Conservation (phyloP, 2,113 vertebrate species). For the Cephalopterus ornatus region DNA sequence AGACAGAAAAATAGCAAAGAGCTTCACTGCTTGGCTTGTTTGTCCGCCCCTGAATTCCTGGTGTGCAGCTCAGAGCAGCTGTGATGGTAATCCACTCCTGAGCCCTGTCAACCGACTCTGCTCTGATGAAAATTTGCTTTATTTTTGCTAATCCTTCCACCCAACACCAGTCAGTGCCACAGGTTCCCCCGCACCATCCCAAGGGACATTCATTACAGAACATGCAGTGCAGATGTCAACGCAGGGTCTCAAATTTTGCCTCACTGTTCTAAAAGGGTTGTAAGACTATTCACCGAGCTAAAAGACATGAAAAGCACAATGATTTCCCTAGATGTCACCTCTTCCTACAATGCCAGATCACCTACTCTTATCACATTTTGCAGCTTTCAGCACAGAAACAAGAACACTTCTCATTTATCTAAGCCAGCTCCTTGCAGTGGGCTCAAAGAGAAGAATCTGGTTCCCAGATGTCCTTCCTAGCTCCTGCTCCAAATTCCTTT, state of each 20-base stretch:
- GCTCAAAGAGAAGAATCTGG: slow-evolving; percentile 7
- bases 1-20: slow-evolving; percentile 11
- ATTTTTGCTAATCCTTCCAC: background rate
- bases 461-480: slow-evolving; percentile 27
- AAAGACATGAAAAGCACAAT: background rate
- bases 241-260: background rate
- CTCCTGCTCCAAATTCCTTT: slow-evolving; percentile 7
- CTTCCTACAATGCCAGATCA: background rate
- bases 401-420: accelerated
- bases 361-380: background rate
- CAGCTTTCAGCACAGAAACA: background rate
- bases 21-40: background rate
- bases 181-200: background rate
- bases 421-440: background rate
- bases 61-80: slow-evolving; percentile 18
- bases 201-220: background rate
- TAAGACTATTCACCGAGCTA: background rate
- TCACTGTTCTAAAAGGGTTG: background rate
- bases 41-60: background rate
- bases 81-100: background rate
- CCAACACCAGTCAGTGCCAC: background rate
- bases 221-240: background rate
- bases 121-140: background rate
- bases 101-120: background rate
- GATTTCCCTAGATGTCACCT: background rate